phyloP scores from a whole-genome alignment of 2,113 vertebrate genomes.

The Mandrillus leucophaeus region DNA sequence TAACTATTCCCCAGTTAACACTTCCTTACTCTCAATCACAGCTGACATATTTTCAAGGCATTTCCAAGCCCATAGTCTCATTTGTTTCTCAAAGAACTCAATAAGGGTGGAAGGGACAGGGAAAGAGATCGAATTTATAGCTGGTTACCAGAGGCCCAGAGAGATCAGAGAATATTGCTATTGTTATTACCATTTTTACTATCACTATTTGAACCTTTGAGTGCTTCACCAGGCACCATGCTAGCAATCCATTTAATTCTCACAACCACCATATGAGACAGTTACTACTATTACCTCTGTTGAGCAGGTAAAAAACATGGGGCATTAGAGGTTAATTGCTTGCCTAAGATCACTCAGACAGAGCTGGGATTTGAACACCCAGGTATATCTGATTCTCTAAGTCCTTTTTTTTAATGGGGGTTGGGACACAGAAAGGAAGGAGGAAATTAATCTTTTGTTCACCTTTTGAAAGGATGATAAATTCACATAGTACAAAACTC shows the following conservation, averaged over 20 bases:
- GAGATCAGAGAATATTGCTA: accelerated
- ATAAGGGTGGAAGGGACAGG: neutral
- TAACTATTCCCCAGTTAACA: neutral
- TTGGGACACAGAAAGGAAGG: too few relatives aligned
- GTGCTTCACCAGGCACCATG: neutral
- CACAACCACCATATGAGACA: accelerated
- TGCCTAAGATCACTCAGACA: neutral
- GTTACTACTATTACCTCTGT: neutral
- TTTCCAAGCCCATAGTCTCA: neutral
- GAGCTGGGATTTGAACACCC: neutral
- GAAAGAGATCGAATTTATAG: neutral
- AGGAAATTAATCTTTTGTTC: neutral
- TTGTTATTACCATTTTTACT: accelerated
- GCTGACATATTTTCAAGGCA: neutral
- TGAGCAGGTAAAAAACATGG: neutral
- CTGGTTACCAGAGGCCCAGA: neutral
- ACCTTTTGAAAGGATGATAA: neutral
- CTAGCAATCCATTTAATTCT: neutral
- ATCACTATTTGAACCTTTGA: neutral
- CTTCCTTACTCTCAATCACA: neutral
- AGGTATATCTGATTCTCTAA: neutral
- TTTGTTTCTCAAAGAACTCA: neutral
- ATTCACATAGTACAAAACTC: neutral
- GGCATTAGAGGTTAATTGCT: neutral
- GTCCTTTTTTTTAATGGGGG: neutral